phyloP scores from a whole-genome alignment of 1,140 invertebrate species.

The Drosophila subpulchrella region DNA sequence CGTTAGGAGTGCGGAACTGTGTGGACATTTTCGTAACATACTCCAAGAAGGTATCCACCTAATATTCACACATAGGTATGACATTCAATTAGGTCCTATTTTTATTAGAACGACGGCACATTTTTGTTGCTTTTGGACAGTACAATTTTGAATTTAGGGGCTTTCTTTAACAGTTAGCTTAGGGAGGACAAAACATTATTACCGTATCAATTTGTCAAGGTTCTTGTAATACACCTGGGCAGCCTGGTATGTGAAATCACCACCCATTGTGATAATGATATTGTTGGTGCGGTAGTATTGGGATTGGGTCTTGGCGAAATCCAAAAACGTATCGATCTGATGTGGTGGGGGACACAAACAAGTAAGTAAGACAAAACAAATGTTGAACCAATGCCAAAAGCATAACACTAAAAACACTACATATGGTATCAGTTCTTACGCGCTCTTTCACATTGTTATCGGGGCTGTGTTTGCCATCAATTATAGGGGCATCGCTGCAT shows the following conservation, averaged over 20 bases:
- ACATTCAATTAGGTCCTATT: slow-evolving; percentile 1
- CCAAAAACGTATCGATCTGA: slow-evolving; percentile 87
- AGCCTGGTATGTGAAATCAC: slow-evolving; percentile 96
- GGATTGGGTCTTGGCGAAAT: slow-evolving; percentile 86
- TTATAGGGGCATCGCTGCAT: slow-evolving; percentile 92
- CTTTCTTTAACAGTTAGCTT: slow-evolving; percentile 58
- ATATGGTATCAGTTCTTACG: slow-evolving; percentile 84
- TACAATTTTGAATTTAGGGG: slow-evolving; percentile 40
- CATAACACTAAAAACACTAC: not conserved
- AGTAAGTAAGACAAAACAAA: slow-evolving; percentile 42
- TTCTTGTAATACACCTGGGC: slow-evolving; percentile 94
- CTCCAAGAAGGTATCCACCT: slow-evolving; percentile 87
- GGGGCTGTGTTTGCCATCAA: slow-evolving; percentile 89
- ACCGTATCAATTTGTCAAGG: slow-evolving; percentile 95
- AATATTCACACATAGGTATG: not conserved
- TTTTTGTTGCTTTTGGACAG: slow-evolving; percentile 13
- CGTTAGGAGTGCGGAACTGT: slow-evolving; percentile 89
- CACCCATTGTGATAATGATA: slow-evolving; percentile 96
- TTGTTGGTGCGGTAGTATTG: slow-evolving; percentile 89
- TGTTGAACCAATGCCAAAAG: slow-evolving; percentile 16
- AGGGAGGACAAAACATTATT: slow-evolving; percentile 53
- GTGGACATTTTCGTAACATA: slow-evolving; percentile 86
- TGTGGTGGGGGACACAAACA: slow-evolving; percentile 14
- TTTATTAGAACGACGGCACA: not conserved
- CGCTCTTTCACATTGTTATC: slow-evolving; percentile 89